phyloP scores from a whole-genome alignment of 2,888 invertebrate genomes.

The Ichneumoninae sp. region DNA sequence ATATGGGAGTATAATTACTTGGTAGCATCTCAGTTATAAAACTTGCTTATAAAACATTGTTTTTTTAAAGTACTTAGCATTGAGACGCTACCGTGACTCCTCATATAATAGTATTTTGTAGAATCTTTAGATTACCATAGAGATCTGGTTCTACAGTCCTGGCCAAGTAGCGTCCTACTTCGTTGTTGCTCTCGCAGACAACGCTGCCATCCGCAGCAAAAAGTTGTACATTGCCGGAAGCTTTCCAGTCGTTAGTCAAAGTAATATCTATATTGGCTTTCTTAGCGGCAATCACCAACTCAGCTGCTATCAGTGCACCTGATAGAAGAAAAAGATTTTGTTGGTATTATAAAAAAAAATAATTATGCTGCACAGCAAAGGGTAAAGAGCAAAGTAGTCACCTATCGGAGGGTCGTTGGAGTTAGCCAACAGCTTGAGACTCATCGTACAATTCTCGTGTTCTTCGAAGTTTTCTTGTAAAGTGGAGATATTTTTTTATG shows the following conservation, averaged over 20 bases:
- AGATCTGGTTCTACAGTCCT: conserved; percentile 75
- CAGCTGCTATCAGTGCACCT: conserved; percentile 78
- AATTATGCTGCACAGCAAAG: neutral
- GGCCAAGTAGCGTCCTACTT: conserved; percentile 79
- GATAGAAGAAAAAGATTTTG: conserved; percentile 20
- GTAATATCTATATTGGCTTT: conserved; percentile 72
- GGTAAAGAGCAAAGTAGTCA: conserved; percentile 66
- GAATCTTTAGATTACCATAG: conserved; percentile 75
- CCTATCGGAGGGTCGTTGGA: conserved; percentile 77
- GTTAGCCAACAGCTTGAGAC: conserved; percentile 75
- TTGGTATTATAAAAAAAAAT: conserved; percentile 21
- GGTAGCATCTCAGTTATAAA: neutral
- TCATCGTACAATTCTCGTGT: conserved; percentile 66
- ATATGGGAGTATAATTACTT: no score
- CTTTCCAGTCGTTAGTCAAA: conserved; percentile 75
- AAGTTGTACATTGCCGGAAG: conserved; percentile 73
- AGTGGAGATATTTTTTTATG: neutral
- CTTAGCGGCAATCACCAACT: conserved; percentile 72
- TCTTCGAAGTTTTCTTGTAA: neutral
- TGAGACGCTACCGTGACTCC: no score
- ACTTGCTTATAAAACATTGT: neutral
- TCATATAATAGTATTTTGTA: neutral
- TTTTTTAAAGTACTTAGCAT: neutral
- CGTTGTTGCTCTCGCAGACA: conserved; percentile 75
- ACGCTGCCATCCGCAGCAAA: conserved; percentile 69